phyloP scores from a whole-genome alignment of 2,797 vertebrate genomes.

The Gambusia yucatana region DNA sequence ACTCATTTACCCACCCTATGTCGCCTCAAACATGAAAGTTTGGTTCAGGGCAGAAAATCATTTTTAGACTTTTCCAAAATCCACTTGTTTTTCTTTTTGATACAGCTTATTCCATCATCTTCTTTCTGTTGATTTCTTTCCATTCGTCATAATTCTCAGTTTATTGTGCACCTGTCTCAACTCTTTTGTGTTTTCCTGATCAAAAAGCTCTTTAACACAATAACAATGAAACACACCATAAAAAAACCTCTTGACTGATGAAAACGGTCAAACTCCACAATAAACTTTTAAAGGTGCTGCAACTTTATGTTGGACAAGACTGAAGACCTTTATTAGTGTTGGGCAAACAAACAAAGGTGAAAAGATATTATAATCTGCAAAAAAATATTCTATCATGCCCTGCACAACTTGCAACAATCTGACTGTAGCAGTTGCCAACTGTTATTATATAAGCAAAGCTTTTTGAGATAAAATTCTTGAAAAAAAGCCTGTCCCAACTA shows the following conservation, averaged over 20 bases:
- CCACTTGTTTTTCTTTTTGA: background rate
- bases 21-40: background rate
- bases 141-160: background rate
- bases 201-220: background rate
- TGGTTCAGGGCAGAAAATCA: background rate
- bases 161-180: background rate
- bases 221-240: background rate
- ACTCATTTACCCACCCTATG: background rate
- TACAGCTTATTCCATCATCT: background rate
- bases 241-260: background rate
- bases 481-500: background rate
- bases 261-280: background rate
- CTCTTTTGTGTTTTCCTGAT: background rate
- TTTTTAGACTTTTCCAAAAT: background rate
- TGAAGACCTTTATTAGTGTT: background rate
- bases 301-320: background rate
- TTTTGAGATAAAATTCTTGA: background rate
- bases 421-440: conserved; percentile 65
- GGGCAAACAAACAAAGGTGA: background rate
- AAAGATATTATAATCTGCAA: conserved; percentile 15
- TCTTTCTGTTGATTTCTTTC: background rate
- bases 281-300: background rate
- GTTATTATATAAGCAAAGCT: conserved; percentile 54
- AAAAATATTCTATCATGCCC: conserved; percentile 13
- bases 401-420: conserved; percentile 35